These are phyloP conservation scores for Callyntrura sp. DNA, from an alignment of 2,888 invertebrate genomes.

Conservation along the genomic window DNA sequence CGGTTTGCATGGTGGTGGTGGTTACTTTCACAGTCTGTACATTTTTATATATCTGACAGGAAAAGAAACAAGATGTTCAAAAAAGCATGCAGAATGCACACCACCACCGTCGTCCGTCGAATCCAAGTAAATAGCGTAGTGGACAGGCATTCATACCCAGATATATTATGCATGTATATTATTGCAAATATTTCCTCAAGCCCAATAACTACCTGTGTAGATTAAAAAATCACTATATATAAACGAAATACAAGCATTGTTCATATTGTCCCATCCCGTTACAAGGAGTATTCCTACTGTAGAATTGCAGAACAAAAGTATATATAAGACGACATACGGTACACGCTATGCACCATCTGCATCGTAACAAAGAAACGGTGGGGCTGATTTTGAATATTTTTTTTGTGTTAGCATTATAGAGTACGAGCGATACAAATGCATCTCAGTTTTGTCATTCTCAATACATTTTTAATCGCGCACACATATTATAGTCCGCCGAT, in stretches of 20 bases:
- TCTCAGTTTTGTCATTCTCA: not conserved
- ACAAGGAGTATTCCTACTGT: too few relatives aligned
- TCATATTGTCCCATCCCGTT: conserved; percentile 36
- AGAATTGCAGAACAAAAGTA: too few relatives aligned
- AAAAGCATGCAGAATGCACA: not conserved
- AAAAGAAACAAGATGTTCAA: conserved; percentile 12
- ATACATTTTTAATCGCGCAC: not conserved
- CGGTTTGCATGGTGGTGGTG: conserved; percentile 16
- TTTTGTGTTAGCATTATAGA: too few relatives aligned
- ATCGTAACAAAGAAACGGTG: too few relatives aligned
- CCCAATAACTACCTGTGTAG: conserved; percentile 18
- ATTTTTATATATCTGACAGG: conserved; percentile 29
- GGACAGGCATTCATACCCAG: too few relatives aligned
- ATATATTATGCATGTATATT: conserved; percentile 1
- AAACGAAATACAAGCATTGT: conserved; percentile 12
- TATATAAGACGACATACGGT: too few relatives aligned
- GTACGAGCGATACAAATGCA: not conserved
- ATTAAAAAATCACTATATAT: not conserved
- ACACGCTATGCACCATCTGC: too few relatives aligned
- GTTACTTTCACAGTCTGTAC: conserved; percentile 37
- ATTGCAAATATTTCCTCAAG: not conserved
- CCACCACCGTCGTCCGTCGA: conserved; percentile 11
- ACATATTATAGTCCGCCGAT: not conserved
- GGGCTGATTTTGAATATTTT: not conserved
- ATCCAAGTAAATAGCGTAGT: conserved; percentile 1